Conservation (phyloP, 2,797 vertebrate species). For the Gymnoscopelus braueri region DNA sequence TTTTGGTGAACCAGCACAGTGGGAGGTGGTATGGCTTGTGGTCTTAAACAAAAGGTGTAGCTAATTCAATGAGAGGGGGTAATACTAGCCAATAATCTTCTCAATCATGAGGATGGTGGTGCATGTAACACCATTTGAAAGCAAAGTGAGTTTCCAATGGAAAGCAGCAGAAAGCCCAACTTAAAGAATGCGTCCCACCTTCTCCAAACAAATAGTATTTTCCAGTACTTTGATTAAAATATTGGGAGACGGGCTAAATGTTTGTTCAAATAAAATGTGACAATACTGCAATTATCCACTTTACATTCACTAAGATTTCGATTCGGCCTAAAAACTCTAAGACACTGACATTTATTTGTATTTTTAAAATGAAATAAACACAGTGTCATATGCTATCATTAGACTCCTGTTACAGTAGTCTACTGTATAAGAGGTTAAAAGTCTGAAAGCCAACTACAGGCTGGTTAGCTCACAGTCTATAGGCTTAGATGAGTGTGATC, state of each 20-base stretch:
- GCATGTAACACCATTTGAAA: neutral
- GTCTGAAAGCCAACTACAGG: slow-evolving; percentile 31
- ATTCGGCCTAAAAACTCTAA: too few relatives aligned
- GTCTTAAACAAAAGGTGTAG: neutral
- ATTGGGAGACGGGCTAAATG: too few relatives aligned
- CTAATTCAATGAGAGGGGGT: neutral
- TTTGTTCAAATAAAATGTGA: too few relatives aligned
- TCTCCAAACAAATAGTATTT: too few relatives aligned
- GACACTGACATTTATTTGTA: neutral
- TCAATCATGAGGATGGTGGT: neutral
- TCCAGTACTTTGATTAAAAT: too few relatives aligned
- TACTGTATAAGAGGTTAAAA: neutral
- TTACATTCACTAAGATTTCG: too few relatives aligned
- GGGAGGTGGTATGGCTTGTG: neutral
- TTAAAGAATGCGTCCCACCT: too few relatives aligned
- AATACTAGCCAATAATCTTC: neutral
- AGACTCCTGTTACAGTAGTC: neutral
- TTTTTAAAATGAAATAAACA: neutral
- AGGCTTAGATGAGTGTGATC: slow-evolving; percentile 21
- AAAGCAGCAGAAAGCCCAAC: too few relatives aligned
- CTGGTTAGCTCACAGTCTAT: slow-evolving; percentile 10
- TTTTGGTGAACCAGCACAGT: slow-evolving; percentile 15
- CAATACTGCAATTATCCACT: too few relatives aligned
- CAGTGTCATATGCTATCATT: neutral
- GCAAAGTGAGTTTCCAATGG: neutral